Percentiles rank a stretch among this genome's conserved stretches.
Evolutionary conservation across 2,797 vertebrate genomes (phyloP).

Genomic region (Eleutherodactylus coqui): DNA sequence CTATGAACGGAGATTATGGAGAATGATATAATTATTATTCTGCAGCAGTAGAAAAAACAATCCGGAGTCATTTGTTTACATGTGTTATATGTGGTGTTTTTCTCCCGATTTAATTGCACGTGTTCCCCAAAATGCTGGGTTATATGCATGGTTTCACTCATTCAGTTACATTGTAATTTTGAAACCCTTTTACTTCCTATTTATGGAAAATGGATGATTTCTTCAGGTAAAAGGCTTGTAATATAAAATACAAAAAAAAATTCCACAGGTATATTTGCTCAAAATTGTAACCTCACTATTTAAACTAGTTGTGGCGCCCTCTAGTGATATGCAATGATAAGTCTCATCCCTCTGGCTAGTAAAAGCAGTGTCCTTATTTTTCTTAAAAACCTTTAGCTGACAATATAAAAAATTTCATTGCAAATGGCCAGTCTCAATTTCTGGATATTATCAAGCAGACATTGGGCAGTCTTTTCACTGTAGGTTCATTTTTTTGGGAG

Average conservation of each 20-base stretch:
- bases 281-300: background rate
- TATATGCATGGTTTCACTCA: background rate
- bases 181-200: background rate
- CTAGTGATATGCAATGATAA: background rate
- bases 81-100: background rate
- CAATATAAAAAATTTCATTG: no score
- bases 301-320: background rate
- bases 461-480: no score
- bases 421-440: no score
- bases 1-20: slow-evolving; percentile 2
- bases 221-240: background rate
- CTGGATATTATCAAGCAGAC: no score
- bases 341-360: background rate
- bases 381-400: no score
- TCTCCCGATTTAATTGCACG: background rate
- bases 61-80: background rate
- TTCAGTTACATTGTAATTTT: slow-evolving; percentile 8
- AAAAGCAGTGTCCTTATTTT: background rate
- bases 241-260: background rate
- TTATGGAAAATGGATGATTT: background rate
- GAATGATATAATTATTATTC: slow-evolving; percentile 1
- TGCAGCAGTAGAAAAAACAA: background rate
- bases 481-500: no score
- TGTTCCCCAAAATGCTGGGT: background rate
- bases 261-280: background rate